phyloP scores from a whole-genome alignment of 35 echinoderm and acorn worm species.

The Patiria miniata region DNA sequence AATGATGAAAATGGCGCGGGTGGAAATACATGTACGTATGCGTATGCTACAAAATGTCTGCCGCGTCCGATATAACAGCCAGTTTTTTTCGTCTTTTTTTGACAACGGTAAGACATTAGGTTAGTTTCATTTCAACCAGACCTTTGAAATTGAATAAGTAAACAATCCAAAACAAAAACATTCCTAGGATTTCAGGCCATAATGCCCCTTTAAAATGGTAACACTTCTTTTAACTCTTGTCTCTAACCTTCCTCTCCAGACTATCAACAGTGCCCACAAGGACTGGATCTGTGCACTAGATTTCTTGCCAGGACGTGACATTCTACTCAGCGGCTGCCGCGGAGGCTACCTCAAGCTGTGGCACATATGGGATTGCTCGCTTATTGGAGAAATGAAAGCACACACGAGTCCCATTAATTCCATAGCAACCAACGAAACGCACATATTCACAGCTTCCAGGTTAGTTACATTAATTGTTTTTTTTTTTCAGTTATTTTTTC shows the following conservation, averaged over 20 bases:
- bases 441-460: slow-evolving; percentile 98
- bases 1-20: no score
- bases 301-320: slow-evolving; percentile 80
- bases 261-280: slow-evolving; percentile 93
- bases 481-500: not conserved
- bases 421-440: slow-evolving; percentile 87
- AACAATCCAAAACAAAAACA: no score
- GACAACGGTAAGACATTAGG: no score
- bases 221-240: no score
- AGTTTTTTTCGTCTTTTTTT: no score
- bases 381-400: slow-evolving; percentile 93
- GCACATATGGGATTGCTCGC: slow-evolving; percentile 69
- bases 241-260: slow-evolving; percentile 22
- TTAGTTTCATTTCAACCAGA: no score
- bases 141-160: no score
- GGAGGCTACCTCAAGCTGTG: slow-evolving; percentile 86
- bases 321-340: slow-evolving; percentile 89
- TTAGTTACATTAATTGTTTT: slow-evolving; percentile 42
- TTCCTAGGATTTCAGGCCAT: no score
- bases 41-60: no score
- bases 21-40: no score
- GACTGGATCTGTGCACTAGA: slow-evolving; percentile 98
- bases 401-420: slow-evolving; percentile 97
- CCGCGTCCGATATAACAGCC: no score
- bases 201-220: no score